phyloP scores from a whole-genome alignment of 2,113 vertebrate species.

The Zosterops japonicus region DNA sequence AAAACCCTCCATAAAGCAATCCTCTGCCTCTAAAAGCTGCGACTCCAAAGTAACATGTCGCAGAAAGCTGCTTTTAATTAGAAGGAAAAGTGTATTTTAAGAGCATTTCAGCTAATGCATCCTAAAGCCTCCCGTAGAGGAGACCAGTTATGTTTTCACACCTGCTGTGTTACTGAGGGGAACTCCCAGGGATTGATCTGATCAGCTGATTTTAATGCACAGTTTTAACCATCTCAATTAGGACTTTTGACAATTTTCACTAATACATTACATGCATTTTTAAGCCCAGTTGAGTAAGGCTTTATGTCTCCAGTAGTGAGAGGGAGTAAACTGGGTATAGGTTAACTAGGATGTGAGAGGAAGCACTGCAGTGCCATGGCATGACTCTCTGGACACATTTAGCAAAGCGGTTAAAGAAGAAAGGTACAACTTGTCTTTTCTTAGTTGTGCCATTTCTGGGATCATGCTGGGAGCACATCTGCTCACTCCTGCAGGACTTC shows the following conservation, averaged over 20 bases:
- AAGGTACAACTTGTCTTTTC: background rate
- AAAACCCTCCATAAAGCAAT: background rate
- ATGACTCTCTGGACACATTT: background rate
- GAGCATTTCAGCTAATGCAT: conserved; percentile 9
- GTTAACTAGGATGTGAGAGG: background rate
- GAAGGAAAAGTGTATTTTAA: conserved; percentile 5
- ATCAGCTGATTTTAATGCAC: background rate
- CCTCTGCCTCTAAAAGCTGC: background rate
- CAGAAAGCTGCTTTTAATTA: conserved; percentile 26
- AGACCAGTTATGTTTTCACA: background rate
- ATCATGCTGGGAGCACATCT: background rate
- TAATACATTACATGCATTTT: background rate
- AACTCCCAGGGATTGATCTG: background rate
- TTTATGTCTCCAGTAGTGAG: background rate
- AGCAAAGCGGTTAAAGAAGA: background rate
- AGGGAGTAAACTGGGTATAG: background rate
- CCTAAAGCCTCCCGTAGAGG: background rate
- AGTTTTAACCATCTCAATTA: background rate
- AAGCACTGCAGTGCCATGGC: background rate
- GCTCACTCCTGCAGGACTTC: background rate
- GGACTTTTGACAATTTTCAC: background rate
- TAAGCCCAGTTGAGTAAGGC: background rate
- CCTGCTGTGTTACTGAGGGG: background rate
- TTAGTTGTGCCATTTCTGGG: background rate
- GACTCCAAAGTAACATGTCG: background rate